phyloP scores from a whole-genome alignment of 1,140 invertebrate species.

The Eriosoma lanigerum region DNA sequence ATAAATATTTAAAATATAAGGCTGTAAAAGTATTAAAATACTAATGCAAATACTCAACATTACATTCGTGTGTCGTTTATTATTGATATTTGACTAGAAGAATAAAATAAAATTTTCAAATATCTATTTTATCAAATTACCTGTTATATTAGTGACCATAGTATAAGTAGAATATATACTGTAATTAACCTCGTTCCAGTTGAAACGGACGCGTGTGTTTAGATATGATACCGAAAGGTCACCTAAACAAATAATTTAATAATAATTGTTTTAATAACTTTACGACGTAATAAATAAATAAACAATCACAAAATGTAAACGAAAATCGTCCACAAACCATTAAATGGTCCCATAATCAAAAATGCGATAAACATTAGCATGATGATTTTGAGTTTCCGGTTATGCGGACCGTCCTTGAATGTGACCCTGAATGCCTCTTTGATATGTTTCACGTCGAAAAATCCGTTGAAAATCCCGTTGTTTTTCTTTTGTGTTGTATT shows the following conservation, averaged over 20 bases:
- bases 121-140: constrained; percentile 60
- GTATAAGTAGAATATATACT: constrained; percentile 80
- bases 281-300: too few relatives aligned
- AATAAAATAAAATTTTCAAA: too few relatives aligned
- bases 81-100: too few relatives aligned
- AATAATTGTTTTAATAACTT: background rate
- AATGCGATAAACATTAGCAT: constrained; percentile 76
- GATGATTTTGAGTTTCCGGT: constrained; percentile 69
- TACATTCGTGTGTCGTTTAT: too few relatives aligned
- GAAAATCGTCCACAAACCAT: constrained; percentile 63
- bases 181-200: constrained; percentile 82
- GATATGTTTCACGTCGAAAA: constrained; percentile 73
- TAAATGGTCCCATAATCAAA: constrained; percentile 79
- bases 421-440: constrained; percentile 73
- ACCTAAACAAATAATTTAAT: constrained; percentile 60
- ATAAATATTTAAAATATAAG: too few relatives aligned
- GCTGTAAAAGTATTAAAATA: too few relatives aligned
- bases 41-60: too few relatives aligned
- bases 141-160: constrained; percentile 75
- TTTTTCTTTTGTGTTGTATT: constrained; percentile 57
- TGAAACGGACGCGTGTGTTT: constrained; percentile 77
- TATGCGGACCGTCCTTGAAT: constrained; percentile 72
- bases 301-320: background rate
- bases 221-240: constrained; percentile 80
- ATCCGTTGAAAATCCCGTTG: constrained; percentile 57